Evolutionary conservation across 2,113 vertebrate genomes (phyloP).

Genomic region (Cephalopterus ornatus): DNA sequence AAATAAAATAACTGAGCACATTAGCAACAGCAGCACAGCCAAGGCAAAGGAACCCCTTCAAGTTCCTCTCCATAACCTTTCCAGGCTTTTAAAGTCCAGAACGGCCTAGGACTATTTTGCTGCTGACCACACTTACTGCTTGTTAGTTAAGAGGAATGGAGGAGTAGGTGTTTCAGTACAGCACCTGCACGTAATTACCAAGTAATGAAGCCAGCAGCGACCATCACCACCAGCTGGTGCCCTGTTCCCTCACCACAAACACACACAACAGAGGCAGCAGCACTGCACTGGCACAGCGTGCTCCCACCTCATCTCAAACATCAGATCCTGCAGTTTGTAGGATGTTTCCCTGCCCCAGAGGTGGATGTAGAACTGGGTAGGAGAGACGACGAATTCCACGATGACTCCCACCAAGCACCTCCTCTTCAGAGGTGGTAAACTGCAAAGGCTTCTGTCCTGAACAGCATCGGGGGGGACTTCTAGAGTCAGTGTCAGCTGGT

Average conservation of each 20-base stretch:
- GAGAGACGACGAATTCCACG: constrained; percentile 82
- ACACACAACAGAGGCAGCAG: accelerated
- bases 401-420: constrained; percentile 77
- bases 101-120: not conserved
- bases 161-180: not conserved
- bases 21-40: not conserved
- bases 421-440: constrained; percentile 65
- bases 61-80: not conserved
- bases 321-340: constrained; percentile 83
- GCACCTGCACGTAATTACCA: not conserved
- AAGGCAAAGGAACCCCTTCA: not conserved
- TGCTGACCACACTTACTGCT: not conserved
- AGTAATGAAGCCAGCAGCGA: not conserved
- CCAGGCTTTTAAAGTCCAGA: not conserved
- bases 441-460: constrained; percentile 72
- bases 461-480: constrained; percentile 85
- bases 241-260: not conserved
- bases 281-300: not conserved
- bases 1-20: not conserved
- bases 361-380: constrained; percentile 85
- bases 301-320: constrained; percentile 90
- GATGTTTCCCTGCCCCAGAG: constrained; percentile 74
- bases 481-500: not conserved
- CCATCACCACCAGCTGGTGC: not conserved
- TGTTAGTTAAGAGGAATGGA: not conserved